These are phyloP conservation scores for Leptogaster cylindrica DNA, from an alignment of 2,888 invertebrate species.

Conservation along the genomic window DNA sequence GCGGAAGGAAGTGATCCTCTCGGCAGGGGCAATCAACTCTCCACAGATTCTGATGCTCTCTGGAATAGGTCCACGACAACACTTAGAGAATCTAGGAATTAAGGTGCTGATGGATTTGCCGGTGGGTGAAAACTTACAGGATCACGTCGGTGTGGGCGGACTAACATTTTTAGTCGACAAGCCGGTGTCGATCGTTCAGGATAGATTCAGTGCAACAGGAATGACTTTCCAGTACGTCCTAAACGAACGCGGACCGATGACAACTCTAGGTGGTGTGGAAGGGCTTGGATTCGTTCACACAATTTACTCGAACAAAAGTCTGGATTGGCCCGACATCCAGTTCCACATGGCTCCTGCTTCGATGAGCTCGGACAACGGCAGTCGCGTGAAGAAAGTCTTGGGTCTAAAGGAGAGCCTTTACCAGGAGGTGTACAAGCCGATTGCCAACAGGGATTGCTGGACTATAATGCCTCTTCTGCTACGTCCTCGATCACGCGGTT, in stretches of 20 bases:
- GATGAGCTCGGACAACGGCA: slow-evolving; percentile 79
- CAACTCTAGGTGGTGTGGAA: slow-evolving; percentile 85
- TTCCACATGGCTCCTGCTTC: slow-evolving; percentile 93
- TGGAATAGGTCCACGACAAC: slow-evolving; percentile 78
- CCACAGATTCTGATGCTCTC: slow-evolving; percentile 92
- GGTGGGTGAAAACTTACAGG: slow-evolving; percentile 84
- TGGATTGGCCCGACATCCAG: slow-evolving; percentile 86
- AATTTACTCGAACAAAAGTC: slow-evolving; percentile 77
- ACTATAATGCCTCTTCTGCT: slow-evolving; percentile 85
- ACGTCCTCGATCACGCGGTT: slow-evolving; percentile 80
- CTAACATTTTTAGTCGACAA: slow-evolving; percentile 71
- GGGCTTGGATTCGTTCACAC: slow-evolving; percentile 88
- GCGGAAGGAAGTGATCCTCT: slow-evolving; percentile 82
- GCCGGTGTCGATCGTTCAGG: slow-evolving; percentile 82
- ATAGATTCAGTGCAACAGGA: slow-evolving; percentile 76
- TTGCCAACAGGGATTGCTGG: slow-evolving; percentile 76
- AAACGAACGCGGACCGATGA: slow-evolving; percentile 83
- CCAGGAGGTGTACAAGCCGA: slow-evolving; percentile 79
- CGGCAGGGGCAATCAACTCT: slow-evolving; percentile 90
- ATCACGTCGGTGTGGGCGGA: slow-evolving; percentile 87
- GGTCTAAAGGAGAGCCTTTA: slow-evolving; percentile 82
- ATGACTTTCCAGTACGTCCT: slow-evolving; percentile 82
- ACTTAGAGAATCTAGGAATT: slow-evolving; percentile 74
- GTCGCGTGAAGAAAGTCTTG: slow-evolving; percentile 76
- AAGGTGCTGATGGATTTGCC: slow-evolving; percentile 76